Evolutionary conservation across 2,888 invertebrate species (phyloP).

Genomic region (Lycaena phlaeas): DNA sequence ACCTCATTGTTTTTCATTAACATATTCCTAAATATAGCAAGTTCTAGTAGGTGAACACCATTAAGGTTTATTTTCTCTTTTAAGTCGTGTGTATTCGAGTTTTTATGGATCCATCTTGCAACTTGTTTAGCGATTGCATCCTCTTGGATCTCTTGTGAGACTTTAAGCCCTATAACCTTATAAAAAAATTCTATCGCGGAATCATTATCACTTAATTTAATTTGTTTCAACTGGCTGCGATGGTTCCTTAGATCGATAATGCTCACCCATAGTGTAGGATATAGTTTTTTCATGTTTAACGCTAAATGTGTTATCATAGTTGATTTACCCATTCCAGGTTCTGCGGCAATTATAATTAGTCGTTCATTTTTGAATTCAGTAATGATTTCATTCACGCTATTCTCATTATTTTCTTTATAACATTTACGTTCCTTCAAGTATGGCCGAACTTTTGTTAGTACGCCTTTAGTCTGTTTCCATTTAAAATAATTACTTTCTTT

Average conservation of each 20-base stretch:
- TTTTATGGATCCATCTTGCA: not conserved
- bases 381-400: not conserved
- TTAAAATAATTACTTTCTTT: not conserved
- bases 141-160: not conserved
- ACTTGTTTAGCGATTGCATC: not conserved
- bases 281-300: not conserved
- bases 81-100: not conserved
- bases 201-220: not conserved
- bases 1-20: not conserved
- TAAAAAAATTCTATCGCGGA: not conserved
- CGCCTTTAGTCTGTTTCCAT: not conserved
- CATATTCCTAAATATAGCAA: not conserved
- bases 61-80: not conserved
- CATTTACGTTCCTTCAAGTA: not conserved
- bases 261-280: not conserved
- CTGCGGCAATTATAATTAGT: slow-evolving; percentile 1
- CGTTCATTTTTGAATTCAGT: not conserved
- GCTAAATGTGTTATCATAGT: not conserved
- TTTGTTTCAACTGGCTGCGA: not conserved
- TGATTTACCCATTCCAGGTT: slow-evolving; percentile 3
- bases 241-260: not conserved
- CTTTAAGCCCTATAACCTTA: not conserved
- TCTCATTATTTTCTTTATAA: not conserved
- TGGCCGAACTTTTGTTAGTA: not conserved
- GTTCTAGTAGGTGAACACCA: not conserved